These are phyloP conservation scores for crab-eating macaque (Macaca fascicularis) DNA, from an alignment of 2,113 vertebrate genomes.

Conservation along the genomic window T2T-MFA8v1.1 NC_088385.1:67078501-67079000, in stretches of 20 bases:
- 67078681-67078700: neutral
- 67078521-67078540: neutral
- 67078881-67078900: neutral
- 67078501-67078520: neutral
- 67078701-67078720: neutral
- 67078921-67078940: neutral
- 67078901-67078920: neutral
- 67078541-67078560: neutral
- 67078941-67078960: neutral
- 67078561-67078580: neutral
- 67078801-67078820: neutral
- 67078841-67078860: neutral
- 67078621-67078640: neutral
- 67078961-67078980: neutral
- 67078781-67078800: neutral
- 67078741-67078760: neutral
- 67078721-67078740: neutral
- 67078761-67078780: neutral
- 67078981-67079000: neutral
- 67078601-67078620: neutral
- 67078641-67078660: neutral
- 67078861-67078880: neutral
- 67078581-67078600: neutral
- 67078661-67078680: neutral
- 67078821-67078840: neutral